phyloP scores from a whole-genome alignment of 2,113 vertebrate genomes.

The Micronisus gabar region DNA sequence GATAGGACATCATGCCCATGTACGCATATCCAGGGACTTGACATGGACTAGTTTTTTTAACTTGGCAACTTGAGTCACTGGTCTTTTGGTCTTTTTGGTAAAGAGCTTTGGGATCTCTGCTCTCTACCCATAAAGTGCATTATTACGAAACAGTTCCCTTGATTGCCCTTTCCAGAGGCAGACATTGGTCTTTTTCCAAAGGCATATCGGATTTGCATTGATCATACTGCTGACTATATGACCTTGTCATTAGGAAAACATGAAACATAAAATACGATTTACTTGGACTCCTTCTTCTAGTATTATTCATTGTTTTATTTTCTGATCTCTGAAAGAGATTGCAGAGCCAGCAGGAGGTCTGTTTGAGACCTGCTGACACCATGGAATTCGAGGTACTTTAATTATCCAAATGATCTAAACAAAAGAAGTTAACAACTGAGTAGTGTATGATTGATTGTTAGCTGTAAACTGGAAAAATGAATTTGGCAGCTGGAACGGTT shows the following conservation, averaged over 20 bases:
- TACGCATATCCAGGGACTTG: not conserved
- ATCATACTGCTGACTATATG: conserved; percentile 10
- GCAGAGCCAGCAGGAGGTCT: conserved; percentile 42
- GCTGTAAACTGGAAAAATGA: conserved; percentile 36
- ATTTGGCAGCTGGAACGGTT: conserved; percentile 12
- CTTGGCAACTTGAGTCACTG: not conserved
- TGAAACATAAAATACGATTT: conserved; percentile 31
- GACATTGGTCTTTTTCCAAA: conserved; percentile 28
- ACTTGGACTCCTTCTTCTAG: not conserved
- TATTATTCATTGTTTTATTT: conserved; percentile 31
- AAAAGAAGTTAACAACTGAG: conserved; percentile 33
- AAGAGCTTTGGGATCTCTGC: not conserved
- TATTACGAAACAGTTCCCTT: not conserved
- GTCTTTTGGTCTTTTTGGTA: not conserved
- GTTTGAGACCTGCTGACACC: conserved; percentile 38
- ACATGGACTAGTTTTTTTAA: not conserved
- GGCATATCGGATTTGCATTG: conserved; percentile 40
- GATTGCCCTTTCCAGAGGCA: conserved; percentile 32
- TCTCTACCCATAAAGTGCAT: not conserved
- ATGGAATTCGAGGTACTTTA: conserved; percentile 21
- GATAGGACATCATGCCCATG: not conserved
- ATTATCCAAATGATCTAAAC: conserved; percentile 60
- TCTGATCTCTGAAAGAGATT: conserved; percentile 24
- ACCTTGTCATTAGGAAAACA: conserved; percentile 50
- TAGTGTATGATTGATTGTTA: conserved; percentile 1